Conservation (phyloP, 2,113 vertebrate species). For the Prionailurus bengalensis region DNA sequence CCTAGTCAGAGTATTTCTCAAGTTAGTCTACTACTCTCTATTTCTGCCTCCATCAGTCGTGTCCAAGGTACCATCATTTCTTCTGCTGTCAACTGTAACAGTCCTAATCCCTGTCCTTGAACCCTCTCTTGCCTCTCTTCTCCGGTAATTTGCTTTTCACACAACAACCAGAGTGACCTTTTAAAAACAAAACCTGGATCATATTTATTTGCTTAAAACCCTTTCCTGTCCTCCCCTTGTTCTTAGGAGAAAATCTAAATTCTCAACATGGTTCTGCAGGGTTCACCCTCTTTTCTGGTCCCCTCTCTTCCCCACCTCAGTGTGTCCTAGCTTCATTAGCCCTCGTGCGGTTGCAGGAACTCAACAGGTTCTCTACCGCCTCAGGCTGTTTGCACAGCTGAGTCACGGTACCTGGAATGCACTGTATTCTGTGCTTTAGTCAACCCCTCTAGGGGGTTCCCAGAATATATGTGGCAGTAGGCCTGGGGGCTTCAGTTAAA, state of each 20-base stretch:
- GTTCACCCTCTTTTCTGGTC: not conserved
- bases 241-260: slow-evolving; percentile 1
- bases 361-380: not conserved
- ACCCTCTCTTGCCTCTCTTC: not conserved
- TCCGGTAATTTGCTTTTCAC: not conserved
- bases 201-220: not conserved
- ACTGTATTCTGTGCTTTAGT: not conserved
- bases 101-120: not conserved
- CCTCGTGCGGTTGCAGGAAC: not conserved
- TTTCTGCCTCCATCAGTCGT: not conserved
- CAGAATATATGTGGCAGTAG: not conserved
- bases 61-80: not conserved
- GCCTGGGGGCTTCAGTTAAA: not conserved
- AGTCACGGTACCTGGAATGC: not conserved
- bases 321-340: not conserved
- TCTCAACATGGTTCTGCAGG: not conserved
- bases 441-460: not conserved
- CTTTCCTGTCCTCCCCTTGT: not conserved
- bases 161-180: not conserved
- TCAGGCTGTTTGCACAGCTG: not conserved
- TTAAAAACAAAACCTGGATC: not conserved
- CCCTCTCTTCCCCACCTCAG: not conserved
- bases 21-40: not conserved
- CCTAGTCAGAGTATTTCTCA: not conserved
- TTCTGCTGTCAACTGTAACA: not conserved